Evolutionary conservation across 2,888 invertebrate species (phyloP), one percentile per base, ranked within the genome.

Genomic region (Coleophora deauratella): DNA sequence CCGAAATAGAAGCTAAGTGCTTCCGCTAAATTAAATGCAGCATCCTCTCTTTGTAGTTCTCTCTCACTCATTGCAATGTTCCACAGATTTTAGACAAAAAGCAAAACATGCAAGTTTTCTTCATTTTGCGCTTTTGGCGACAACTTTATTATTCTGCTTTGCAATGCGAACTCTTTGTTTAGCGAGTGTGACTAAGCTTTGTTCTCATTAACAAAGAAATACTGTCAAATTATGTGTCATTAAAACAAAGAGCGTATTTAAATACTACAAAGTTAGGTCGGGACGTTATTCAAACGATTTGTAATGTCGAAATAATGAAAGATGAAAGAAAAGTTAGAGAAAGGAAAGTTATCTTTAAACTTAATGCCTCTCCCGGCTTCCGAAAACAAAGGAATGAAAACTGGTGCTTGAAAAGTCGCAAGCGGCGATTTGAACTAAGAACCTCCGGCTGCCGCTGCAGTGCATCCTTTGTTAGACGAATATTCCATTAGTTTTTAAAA

Each of bases 1-100:
- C 46, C 45, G 55, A 77, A 78, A 80, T 80, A 78, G 74, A 74
- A 21, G 66, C 56, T 60, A 69, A 73, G 68, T 66, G 67, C 69
- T 76, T 78, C 72, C 73, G 72, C 57, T 60, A 57, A 65, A 68
- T 66, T 60, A 65, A 68, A 59, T 62, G 60, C 65, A 64, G 46
- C 12, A 14, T 49, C 50, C 55, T 55, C 57, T 53, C 47, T 51
- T 50, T 57, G 52, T 51, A 44, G 28, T 35, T 41, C 34, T 35
- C 44, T 42, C 37, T 47, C 46, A 40, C 43, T 46, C 47, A 49
- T 49, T 50, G 54, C 51, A 51, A 51, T 38, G 41, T 36, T 41
- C 36, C 21, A 10, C 36, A 13, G 33, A 13, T 39, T 37, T 41
- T 27, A 9, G 35, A 21, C 21, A 21, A 21, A 21, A 21, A 21